Conservation (phyloP, 2,797 vertebrate genomes). For the Hapalemur alaotrensis region DNA sequence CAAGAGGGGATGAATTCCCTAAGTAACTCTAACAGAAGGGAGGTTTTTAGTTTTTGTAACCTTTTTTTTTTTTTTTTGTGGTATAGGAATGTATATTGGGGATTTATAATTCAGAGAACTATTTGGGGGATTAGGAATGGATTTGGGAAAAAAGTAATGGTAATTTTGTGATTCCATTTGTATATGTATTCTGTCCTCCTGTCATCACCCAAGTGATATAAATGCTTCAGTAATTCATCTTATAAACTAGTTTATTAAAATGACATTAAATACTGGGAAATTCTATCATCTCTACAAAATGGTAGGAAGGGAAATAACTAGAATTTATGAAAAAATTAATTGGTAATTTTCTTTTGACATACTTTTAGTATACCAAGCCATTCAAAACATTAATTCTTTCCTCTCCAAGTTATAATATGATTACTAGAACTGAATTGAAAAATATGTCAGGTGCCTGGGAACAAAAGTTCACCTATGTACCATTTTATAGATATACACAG, state of each 20-base stretch:
- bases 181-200: not conserved
- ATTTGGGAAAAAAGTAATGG: not conserved
- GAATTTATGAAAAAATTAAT: conserved; percentile 21
- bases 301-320: not conserved
- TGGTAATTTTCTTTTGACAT: not conserved
- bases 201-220: not conserved
- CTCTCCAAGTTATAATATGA: rapidly evolving
- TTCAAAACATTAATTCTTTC: conserved; percentile 6
- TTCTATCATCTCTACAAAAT: not conserved
- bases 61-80: not conserved
- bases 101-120: not conserved
- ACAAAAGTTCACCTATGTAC: not conserved
- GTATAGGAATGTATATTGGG: not conserved
- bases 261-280: conserved; percentile 2
- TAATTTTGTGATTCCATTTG: conserved; percentile 21
- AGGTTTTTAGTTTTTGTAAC: not conserved
- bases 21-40: not conserved
- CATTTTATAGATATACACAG: not conserved
- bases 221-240: conserved; percentile 27
- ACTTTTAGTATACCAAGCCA: not conserved
- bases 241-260: conserved; percentile 24
- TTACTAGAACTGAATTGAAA: conserved; percentile 40
- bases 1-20: not conserved
- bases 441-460: not conserved
- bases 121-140: not conserved